Evolutionary conservation across 2,888 invertebrate species (phyloP), one percentile per base, ranked within the genome.

Genomic region (Tipula vernalis): DNA sequence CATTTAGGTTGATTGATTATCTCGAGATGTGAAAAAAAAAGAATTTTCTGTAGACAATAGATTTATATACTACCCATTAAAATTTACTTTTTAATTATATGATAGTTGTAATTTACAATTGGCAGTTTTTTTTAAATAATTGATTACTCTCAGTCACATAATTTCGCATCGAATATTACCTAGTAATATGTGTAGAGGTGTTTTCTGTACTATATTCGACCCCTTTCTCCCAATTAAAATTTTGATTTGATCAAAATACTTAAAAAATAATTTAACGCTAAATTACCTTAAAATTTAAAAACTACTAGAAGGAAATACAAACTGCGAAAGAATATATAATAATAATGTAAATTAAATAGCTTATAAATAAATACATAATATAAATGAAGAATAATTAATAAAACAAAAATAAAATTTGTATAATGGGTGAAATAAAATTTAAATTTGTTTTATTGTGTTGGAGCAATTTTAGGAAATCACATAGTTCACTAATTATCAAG

Each of bases 351-450:
- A 71, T 71, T 71, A 28, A 28, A 71, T 71, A 71, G 71, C 71
- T 71, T 71, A 28, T 71, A 71, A 71, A 28, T 71, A 71, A 28
- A 28, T n/a, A n/a, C n/a, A n/a, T 28, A 28, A 28, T 71, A 71
- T 71, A 71, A 85, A 85, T 85, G 84, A 85, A 39, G 2, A 39
- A n/a, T 85, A 15, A 85, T 39, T 42, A 85, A 85, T 42, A 18
- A 28, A 85, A 42, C 28, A 42, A 42, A 85, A 42, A 85, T 42
- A 42, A 85, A 39, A 85, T 85, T 85, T 85, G 42, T 85, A 85
- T 85, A 42, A 85, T 85, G 85, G 85, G 85, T 85, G 85, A 85
- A 42, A 44, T 42, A 85, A 84, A 84, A 18, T 83, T n/a, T 6
- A 18, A 28, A 71, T 51, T 15, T n/a, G n/a, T 51, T n/a, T 51